These are phyloP conservation scores for Cyclina sinensis DNA, from an alignment of 1,140 invertebrate genomes.

Conservation along the genomic window DNA sequence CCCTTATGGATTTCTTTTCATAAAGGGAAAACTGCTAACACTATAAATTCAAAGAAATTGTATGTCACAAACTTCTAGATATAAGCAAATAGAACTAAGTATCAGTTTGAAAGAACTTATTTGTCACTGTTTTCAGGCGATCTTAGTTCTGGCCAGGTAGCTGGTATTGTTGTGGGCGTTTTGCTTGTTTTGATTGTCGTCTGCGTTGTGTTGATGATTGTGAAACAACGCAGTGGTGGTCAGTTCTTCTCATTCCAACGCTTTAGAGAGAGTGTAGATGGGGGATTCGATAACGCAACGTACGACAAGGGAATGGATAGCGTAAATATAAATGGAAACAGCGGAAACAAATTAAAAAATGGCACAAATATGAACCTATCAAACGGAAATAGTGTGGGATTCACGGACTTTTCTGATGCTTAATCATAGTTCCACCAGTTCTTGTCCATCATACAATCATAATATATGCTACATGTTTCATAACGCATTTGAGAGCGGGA, in stretches of 20 bases:
- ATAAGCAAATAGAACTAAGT: no score
- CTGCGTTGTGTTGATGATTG: slow-evolving; percentile 4
- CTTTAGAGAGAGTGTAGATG: not conserved
- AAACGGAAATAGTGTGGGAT: slow-evolving; percentile 19
- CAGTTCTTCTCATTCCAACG: not conserved
- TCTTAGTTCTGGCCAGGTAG: slow-evolving; percentile 29
- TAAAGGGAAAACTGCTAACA: no score
- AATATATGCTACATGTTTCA: not conserved
- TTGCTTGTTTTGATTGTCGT: not conserved
- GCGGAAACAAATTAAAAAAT: not conserved
- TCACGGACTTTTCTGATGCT: not conserved
- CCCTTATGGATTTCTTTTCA: no score
- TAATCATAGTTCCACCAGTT: not conserved
- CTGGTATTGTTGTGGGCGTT: slow-evolving; percentile 42
- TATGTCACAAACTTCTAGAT: no score
- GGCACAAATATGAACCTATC: not conserved
- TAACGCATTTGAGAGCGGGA: not conserved
- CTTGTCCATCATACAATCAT: no score
- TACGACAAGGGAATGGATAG: slow-evolving; percentile 45
- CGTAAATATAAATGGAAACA: slow-evolving; percentile 42
- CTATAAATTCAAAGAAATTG: no score
- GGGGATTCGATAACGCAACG: slow-evolving; percentile 38
- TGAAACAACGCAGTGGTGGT: not conserved
- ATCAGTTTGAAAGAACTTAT: no score
- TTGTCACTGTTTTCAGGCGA: slow-evolving; percentile 31